phyloP scores from a whole-genome alignment of 2,113 vertebrate species.

The Gorsachius goisagi region DNA sequence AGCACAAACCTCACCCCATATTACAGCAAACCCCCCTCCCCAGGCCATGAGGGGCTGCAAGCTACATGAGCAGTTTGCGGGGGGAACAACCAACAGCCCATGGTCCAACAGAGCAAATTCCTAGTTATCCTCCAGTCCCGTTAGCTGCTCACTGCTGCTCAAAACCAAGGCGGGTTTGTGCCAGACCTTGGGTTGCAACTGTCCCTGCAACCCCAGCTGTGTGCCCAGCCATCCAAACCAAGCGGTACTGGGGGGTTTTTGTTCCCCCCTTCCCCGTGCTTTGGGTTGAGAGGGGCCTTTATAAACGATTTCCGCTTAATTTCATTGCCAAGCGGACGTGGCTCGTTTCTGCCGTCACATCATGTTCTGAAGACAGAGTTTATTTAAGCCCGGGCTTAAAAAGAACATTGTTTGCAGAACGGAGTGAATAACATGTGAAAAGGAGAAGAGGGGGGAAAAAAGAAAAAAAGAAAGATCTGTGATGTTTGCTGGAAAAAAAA shows the following conservation, averaged over 20 bases:
- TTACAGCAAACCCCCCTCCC: neutral
- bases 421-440: neutral
- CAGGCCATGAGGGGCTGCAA: neutral
- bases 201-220: neutral
- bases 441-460: neutral
- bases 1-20: neutral
- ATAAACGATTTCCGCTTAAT: neutral
- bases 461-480: neutral
- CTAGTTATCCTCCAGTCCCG: neutral
- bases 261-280: neutral
- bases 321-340: neutral
- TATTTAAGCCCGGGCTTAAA: neutral
- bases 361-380: constrained; percentile 25
- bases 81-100: neutral
- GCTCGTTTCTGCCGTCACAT: neutral
- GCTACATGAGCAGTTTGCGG: fast-evolving
- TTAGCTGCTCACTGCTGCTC: fast-evolving
- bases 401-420: constrained; percentile 45
- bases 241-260: neutral
- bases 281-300: constrained; percentile 43
- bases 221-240: neutral
- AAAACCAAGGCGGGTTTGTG: neutral
- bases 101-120: neutral
- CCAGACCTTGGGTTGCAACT: neutral
- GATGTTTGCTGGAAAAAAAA: neutral